Base-by-base conservation (phyloP, 2,113 vertebrate genomes). In the Turdus rufiventris region DNA sequence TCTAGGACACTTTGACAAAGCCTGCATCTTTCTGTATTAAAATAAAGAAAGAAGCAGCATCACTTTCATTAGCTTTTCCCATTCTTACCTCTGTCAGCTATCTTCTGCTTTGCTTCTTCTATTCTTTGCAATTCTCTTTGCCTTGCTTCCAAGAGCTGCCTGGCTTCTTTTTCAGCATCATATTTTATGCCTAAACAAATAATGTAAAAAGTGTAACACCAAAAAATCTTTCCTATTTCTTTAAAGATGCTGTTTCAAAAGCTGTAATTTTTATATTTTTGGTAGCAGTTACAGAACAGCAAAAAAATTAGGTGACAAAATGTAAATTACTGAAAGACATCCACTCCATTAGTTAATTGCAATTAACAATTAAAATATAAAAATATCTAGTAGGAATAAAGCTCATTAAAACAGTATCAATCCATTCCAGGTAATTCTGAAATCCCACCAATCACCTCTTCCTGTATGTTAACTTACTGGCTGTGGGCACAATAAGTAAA, bases 401-500 rank as follows among this genome's bases (percentile, higher is more conserved):
- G 10, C 2, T 56, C 33, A 63, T 3, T 2, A 74, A 72, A 80
- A 57, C 9, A 67, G 3, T 14, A 70, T 42, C 43, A 73, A 70
- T 6, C 16, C 18, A 42, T 33, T 79, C 15, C 28, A 82, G 15
- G 38, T 9, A 75, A 20, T 75, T 77, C 20, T n/a, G 18, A 91
- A 88, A 92, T 36, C 16, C 58, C 62, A 94, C 1, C 31, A 70
- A 47, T 11, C 12, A 48, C 4, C 85, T 58, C 72, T 73, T 94
- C 18, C 14, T 51, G 12, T 43, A 17, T 6, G 78, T 85, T 75
- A 70, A 98, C 98, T 98, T 98, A 98, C 99, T 99, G 95, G 99
- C 98, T 97, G 98, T 99, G 88, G 99, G 99, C 54, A 99, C 99
- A 71, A 99, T 98, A 70, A 99, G 99, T 91, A 99, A 97, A 96